Evolutionary conservation across 2,797 vertebrate genomes (phyloP).

Genomic region (Chromis chromis): DNA sequence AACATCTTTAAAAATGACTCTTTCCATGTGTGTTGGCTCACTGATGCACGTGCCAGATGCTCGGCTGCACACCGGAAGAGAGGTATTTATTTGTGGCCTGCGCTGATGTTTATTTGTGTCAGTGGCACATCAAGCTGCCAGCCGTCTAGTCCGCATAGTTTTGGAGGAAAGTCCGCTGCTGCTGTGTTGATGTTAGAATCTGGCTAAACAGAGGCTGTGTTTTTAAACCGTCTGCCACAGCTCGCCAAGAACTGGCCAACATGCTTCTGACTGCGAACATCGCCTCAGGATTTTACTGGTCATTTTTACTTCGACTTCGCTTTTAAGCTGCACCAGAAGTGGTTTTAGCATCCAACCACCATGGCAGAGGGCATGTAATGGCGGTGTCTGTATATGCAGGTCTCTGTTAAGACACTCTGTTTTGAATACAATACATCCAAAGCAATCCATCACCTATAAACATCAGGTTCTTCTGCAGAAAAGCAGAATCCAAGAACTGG

Average conservation of each 20-base stretch:
- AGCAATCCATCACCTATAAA: too few relatives aligned
- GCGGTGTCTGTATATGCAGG: neutral
- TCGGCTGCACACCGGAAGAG: conserved; percentile 45
- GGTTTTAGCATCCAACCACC: neutral
- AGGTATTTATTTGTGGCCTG: conserved; percentile 67
- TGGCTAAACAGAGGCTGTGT: conserved; percentile 52
- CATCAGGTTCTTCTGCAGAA: too few relatives aligned
- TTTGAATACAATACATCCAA: too few relatives aligned
- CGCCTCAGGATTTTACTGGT: conserved; percentile 11
- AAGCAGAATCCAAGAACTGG: too few relatives aligned
- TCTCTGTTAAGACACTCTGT: too few relatives aligned
- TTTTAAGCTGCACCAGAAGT: neutral
- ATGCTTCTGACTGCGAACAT: conserved; percentile 26
- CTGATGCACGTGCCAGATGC: conserved; percentile 66
- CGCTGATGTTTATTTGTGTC: conserved; percentile 68
- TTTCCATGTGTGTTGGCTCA: conserved; percentile 35
- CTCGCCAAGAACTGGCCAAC: conserved; percentile 19
- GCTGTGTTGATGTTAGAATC: conserved; percentile 56
- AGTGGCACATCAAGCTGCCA: conserved; percentile 55
- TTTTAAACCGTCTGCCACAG: conserved; percentile 38
- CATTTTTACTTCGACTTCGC: conserved; percentile 10
- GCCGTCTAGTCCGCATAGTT: conserved; percentile 50
- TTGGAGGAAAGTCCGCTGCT: conserved; percentile 45
- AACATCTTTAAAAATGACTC: conserved; percentile 23
- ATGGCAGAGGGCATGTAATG: neutral